Evolutionary conservation across 2,113 vertebrate genomes (phyloP).

Genomic region (Chloebia gouldiae): DNA sequence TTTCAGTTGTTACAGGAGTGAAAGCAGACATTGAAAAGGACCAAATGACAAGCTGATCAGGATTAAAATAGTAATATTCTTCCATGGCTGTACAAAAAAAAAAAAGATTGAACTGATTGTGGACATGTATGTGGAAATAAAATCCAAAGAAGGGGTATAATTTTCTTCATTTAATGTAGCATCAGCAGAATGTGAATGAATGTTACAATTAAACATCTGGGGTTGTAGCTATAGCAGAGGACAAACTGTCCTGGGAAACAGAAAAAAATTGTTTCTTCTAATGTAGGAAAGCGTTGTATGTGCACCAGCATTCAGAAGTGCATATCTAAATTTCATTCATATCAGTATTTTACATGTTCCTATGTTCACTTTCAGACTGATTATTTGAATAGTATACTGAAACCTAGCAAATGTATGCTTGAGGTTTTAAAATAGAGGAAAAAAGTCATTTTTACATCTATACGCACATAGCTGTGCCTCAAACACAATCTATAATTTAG

Average conservation of each 20-base stretch:
- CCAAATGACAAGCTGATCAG: slow-evolving; percentile 57
- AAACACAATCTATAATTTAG: background rate
- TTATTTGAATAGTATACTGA: slow-evolving; percentile 12
- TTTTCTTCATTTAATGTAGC: slow-evolving; percentile 38
- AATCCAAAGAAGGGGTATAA: slow-evolving; percentile 26
- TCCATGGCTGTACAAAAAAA: background rate
- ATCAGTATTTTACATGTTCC: background rate
- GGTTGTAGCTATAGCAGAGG: background rate
- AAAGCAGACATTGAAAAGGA: slow-evolving; percentile 43
- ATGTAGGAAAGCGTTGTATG: slow-evolving; percentile 24
- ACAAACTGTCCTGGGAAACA: slow-evolving; percentile 27
- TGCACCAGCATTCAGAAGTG: slow-evolving; percentile 54
- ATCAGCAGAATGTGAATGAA: slow-evolving; percentile 50
- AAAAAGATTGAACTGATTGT: slow-evolving; percentile 4
- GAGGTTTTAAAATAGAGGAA: background rate
- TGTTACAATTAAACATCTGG: slow-evolving; percentile 26
- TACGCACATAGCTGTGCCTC: background rate
- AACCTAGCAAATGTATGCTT: background rate
- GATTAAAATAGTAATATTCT: slow-evolving; percentile 36
- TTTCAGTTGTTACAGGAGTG: slow-evolving; percentile 39
- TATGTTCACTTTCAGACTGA: background rate
- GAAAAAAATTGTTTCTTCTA: background rate
- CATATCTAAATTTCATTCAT: slow-evolving; percentile 31
- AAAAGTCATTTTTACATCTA: background rate
- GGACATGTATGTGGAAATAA: slow-evolving; percentile 29